A percentile compares a stretch with the other conserved stretches of the same genome.
Evolutionary conservation across 2,888 invertebrate genomes (phyloP).

Genomic region (Aphodius granarius): DNA sequence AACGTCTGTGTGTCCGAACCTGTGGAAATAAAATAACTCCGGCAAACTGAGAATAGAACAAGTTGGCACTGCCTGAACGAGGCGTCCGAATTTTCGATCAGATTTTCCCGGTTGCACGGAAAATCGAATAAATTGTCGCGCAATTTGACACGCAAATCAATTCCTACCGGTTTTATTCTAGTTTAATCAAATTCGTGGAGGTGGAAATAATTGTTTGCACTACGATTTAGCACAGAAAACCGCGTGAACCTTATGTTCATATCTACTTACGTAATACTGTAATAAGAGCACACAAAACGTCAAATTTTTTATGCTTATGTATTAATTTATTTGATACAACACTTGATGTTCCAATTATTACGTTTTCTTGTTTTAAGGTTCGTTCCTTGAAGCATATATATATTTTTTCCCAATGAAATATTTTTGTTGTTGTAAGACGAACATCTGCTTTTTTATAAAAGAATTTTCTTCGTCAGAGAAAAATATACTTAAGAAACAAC

Average conservation of each 20-base stretch:
- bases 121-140: background rate
- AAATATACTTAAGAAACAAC: too few relatives aligned
- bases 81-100: constrained; percentile 9
- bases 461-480: too few relatives aligned
- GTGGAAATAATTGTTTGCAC: background rate
- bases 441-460: too few relatives aligned
- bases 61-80: constrained; percentile 37
- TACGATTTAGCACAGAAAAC: background rate
- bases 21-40: constrained; percentile 42
- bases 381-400: too few relatives aligned
- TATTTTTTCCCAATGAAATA: too few relatives aligned
- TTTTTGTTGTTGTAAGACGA: too few relatives aligned
- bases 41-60: constrained; percentile 44
- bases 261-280: background rate
- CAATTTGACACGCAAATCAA: background rate
- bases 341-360: too few relatives aligned
- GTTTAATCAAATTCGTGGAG: background rate
- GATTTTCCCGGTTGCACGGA: background rate
- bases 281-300: background rate
- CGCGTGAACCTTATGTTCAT: background rate
- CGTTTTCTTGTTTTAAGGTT: too few relatives aligned
- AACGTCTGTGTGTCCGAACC: constrained; percentile 34
- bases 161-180: background rate
- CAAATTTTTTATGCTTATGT: too few relatives aligned
- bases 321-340: too few relatives aligned